Evolutionary conservation across 2,797 vertebrate species (phyloP).

Genomic region (Urophycis tenuis): DNA sequence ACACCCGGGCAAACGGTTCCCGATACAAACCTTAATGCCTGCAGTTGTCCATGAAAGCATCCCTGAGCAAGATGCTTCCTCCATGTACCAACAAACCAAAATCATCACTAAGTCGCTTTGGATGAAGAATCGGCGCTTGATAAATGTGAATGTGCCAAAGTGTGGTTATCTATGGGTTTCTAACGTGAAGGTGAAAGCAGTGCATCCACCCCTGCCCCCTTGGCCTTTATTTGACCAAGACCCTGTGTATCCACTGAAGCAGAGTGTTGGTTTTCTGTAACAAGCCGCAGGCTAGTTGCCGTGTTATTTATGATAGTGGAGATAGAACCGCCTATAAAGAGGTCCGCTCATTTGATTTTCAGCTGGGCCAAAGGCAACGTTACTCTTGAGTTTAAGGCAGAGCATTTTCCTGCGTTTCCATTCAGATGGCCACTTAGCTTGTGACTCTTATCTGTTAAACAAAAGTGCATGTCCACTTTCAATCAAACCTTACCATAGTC

Average conservation of each 20-base stretch:
- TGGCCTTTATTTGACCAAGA: slow-evolving; percentile 18
- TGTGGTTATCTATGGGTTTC: neutral
- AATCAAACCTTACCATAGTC: neutral
- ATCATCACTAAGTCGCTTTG: neutral
- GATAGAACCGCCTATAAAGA: neutral
- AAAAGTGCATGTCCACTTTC: neutral
- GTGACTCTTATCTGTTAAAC: neutral
- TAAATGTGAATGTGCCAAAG: no score
- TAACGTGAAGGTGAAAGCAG: neutral
- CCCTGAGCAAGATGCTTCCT: neutral
- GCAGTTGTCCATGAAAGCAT: neutral
- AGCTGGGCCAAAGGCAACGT: neutral
- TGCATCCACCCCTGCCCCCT: neutral
- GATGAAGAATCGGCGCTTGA: neutral
- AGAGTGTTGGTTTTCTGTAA: slow-evolving; percentile 15
- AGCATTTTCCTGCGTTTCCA: neutral
- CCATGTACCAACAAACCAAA: neutral
- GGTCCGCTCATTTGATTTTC: neutral
- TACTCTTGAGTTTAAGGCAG: neutral
- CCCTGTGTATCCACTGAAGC: slow-evolving; percentile 21
- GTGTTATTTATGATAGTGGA: slow-evolving; percentile 24
- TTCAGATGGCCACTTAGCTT: neutral
- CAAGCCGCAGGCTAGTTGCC: slow-evolving; percentile 3
- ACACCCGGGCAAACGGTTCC: neutral
- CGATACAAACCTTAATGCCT: neutral